These are phyloP conservation scores for Euclidia mi DNA, from an alignment of 2,888 invertebrate genomes.

Conservation along the genomic window DNA sequence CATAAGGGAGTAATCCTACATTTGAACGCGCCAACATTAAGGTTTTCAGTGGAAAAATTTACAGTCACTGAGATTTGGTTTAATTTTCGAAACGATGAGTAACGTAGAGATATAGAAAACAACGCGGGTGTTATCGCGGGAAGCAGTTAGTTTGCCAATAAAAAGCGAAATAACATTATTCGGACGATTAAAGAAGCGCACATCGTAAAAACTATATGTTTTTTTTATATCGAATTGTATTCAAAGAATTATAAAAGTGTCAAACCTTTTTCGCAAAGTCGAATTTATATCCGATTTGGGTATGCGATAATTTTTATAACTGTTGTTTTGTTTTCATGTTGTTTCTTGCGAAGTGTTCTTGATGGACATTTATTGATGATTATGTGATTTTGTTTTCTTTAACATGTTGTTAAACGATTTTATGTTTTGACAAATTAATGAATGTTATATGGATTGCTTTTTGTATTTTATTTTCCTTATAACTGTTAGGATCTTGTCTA, in stretches of 20 bases:
- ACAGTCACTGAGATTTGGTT: no score
- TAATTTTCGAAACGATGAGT: no score
- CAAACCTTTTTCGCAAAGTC: conserved; percentile 30
- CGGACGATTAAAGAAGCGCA: conserved; percentile 20
- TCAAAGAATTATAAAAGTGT: conserved; percentile 33
- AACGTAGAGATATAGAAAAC: no score
- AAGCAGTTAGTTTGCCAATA: conserved; percentile 26
- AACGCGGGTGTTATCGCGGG: no score
- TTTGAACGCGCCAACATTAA: no score
- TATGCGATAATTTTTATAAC: conserved; percentile 16
- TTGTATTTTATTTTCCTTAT: no score
- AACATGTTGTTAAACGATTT: no score
- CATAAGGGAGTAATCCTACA: no score
- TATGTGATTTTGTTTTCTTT: not conserved
- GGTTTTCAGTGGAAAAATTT: no score
- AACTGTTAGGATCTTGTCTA: no score
- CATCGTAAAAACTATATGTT: conserved; percentile 10
- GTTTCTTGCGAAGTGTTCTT: conserved; percentile 6
- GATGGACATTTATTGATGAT: conserved; percentile 1
- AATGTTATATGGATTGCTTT: no score
- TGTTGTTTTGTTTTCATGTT: conserved; percentile 23
- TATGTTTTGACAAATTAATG: no score
- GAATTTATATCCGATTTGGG: conserved; percentile 40
- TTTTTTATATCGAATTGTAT: conserved; percentile 21
- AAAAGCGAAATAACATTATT: conserved; percentile 7